Evolutionary conservation across 2,888 invertebrate genomes (phyloP), one percentile per base, ranked within the genome.

Genomic region (Nebria salina): DNA sequence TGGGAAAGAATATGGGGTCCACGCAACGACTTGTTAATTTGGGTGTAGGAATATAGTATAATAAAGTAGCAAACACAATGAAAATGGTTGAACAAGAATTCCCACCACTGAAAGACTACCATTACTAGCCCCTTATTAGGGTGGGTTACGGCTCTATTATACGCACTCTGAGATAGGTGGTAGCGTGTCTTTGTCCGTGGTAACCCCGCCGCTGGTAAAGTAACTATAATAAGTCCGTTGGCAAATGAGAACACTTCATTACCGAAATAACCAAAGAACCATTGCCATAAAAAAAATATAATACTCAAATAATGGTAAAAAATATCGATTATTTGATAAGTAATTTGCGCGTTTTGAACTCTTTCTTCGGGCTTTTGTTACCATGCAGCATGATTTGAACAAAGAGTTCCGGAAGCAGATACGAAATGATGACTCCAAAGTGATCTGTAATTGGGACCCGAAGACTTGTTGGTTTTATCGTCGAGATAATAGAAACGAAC

Each of bases 51-150:
- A 79, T 79, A 79, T 75, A 68, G 68, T 34, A 79, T 79, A 79
- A 79, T 79, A 79, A 79, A 79, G 79, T 75, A 79, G 79, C 79
- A 42, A 34, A 83, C 84, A 83, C 87, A 86, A 86, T 86, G 86
- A 86, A 86, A 86, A 86, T 86, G 86, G 86, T 87, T 87, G 86
- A 86, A 87, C 86, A 87, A 87, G 87, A 86, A 84, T 86, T 85
- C 86, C 84, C 84, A 83, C 83, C 85, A 75, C 84, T 85, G 87
- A 87, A 87, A 87, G 88, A 86, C 87, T 86, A 86, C 86, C 87
- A 87, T 88, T 87, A 87, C 86, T 8, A 85, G 85, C 86, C 86
- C 86, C 87, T 70, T 87, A 87, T 87, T 87, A 87, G 84, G 86
- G 85, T 84, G 83, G 84, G 85, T 85, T 86, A 87, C 86, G 85